Percentiles rank a stretch among this genome's conserved stretches.
These are phyloP conservation scores for Pelecanus crispus DNA, from an alignment of 2,113 vertebrate genomes.

Conservation along the genomic window DNA sequence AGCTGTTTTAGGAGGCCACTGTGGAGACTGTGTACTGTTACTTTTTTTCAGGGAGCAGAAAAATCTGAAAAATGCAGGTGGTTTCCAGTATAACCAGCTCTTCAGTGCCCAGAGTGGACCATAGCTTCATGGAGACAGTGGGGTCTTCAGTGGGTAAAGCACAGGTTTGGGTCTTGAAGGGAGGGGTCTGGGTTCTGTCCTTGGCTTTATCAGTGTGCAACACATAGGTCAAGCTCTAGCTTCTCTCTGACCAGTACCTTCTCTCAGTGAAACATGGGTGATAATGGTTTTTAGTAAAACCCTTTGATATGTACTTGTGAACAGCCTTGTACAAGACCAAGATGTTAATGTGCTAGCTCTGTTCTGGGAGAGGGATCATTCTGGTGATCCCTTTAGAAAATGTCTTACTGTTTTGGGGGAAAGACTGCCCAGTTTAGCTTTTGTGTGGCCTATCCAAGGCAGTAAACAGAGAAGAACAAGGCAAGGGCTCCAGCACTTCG, in stretches of 20 bases:
- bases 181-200: neutral
- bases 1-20: neutral
- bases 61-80: neutral
- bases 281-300: neutral
- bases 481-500: neutral
- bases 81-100: neutral
- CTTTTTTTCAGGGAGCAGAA: neutral
- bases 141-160: neutral
- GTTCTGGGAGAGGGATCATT: neutral
- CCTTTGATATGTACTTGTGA: neutral
- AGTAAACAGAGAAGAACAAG: neutral
- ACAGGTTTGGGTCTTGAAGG: neutral
- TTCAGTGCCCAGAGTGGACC: neutral
- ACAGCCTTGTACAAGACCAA: neutral
- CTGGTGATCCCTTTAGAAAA: neutral
- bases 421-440: neutral
- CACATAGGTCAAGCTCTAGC: neutral
- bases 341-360: neutral
- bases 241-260: neutral
- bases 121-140: neutral
- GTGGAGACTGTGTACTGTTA: neutral
- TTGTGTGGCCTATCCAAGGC: neutral
- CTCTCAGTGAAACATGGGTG: neutral
- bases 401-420: neutral
- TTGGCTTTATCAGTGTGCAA: neutral